Percentiles rank a stretch among this genome's conserved stretches.
phyloP scores from a whole-genome alignment of 2,113 vertebrate genomes.

The Mormoops blainvillei region DNA sequence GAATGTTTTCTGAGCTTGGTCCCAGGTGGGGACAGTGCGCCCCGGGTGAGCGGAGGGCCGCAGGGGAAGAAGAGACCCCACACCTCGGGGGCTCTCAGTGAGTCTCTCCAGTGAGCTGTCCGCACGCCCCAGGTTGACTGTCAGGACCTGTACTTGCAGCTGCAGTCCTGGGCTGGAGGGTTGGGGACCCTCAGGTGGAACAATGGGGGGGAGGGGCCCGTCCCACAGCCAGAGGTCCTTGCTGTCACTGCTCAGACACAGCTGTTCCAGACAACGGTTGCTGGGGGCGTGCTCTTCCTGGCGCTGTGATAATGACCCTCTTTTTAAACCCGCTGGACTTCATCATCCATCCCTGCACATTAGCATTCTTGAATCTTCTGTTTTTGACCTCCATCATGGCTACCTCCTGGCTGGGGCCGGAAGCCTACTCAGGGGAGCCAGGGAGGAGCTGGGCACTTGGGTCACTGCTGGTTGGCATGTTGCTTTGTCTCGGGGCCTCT shows the following conservation, averaged over 20 bases:
- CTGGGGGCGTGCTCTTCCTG: not conserved
- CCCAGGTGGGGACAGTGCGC: not conserved
- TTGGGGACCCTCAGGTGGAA: not conserved
- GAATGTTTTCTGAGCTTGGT: not conserved
- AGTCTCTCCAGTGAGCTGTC: too few species aligned
- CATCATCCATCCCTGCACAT: not conserved
- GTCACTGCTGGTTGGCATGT: not conserved
- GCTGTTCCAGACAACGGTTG: not conserved
- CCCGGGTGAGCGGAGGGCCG: not conserved
- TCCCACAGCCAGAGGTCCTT: not conserved
- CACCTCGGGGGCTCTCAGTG: not conserved
- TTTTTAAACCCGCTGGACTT: constrained; percentile 32
- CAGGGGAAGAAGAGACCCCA: not conserved
- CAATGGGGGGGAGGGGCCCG: not conserved
- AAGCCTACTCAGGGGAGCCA: not conserved
- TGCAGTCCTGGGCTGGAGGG: not conserved
- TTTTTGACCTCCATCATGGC: not conserved
- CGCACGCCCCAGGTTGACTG: too few species aligned
- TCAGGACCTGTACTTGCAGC: too few species aligned
- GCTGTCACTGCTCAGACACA: not conserved
- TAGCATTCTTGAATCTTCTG: constrained; percentile 23
- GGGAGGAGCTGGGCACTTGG: not conserved
- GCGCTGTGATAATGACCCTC: not conserved
- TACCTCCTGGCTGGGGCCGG: too few species aligned
- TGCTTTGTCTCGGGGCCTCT: not conserved